These are phyloP conservation scores for Colinus virginianus DNA, from an alignment of 2,113 vertebrate species.

Conservation along the genomic window DNA sequence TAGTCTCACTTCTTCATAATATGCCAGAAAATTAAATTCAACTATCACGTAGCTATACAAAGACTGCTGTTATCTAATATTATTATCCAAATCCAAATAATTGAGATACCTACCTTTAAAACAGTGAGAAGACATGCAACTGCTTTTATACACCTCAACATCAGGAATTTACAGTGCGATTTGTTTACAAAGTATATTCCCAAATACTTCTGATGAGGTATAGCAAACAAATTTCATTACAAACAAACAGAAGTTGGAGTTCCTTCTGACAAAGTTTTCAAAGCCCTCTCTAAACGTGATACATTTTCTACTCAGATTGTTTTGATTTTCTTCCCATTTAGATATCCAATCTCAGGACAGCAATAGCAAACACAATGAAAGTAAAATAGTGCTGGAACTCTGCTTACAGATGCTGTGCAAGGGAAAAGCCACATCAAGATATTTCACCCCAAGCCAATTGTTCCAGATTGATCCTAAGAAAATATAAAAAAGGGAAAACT, in stretches of 20 bases:
- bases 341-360: not conserved
- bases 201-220: not conserved
- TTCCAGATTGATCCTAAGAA: constrained; percentile 17
- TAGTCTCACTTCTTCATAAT: not conserved
- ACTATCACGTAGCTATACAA: not conserved
- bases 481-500: not conserved
- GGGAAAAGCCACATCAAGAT: not conserved
- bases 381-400: not conserved
- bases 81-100: not conserved
- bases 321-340: not conserved
- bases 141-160: not conserved
- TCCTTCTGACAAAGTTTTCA: not conserved
- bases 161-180: not conserved
- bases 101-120: not conserved
- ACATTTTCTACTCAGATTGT: not conserved
- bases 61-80: not conserved
- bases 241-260: not conserved
- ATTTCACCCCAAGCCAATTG: not conserved
- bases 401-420: not conserved
- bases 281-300: not conserved
- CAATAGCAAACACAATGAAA: not conserved
- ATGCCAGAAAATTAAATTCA: not conserved
- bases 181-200: not conserved
- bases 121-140: not conserved
- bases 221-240: not conserved